Evolutionary conservation across 2,888 invertebrate genomes (phyloP).

Genomic region (Octonoba sinensis): DNA sequence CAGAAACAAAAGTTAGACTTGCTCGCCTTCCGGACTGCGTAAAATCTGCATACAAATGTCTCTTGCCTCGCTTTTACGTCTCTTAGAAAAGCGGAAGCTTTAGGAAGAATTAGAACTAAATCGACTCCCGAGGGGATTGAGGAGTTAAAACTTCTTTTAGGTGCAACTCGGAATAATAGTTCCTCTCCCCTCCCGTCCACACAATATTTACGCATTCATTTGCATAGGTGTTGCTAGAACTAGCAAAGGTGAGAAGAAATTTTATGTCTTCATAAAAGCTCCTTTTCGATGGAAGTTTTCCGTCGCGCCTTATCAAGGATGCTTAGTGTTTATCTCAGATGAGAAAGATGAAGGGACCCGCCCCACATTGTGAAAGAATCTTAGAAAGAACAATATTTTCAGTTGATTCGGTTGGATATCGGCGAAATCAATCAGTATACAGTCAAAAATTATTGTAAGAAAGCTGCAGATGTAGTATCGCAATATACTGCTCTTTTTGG

Average conservation of each 20-base stretch:
- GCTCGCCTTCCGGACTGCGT: conserved; percentile 1
- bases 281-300: conserved; percentile 32
- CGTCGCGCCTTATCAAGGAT: no score
- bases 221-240: conserved; percentile 40
- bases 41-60: conserved; percentile 39
- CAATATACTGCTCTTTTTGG: no score
- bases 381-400: no score
- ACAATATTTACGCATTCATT: conserved; percentile 50
- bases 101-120: conserved; percentile 27
- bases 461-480: no score
- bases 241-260: conserved; percentile 39
- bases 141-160: conserved; percentile 8
- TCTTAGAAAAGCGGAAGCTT: conserved; percentile 5
- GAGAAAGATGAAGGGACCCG: no score
- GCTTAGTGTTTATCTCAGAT: no score
- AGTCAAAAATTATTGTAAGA: no score
- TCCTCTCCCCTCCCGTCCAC: not conserved
- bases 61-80: not conserved
- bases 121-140: conserved; percentile 7
- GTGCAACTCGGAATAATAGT: not conserved
- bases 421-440: no score
- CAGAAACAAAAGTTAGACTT: conserved; percentile 8
- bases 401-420: no score
- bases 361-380: no score
- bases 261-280: conserved; percentile 54